Evolutionary conservation across 2,113 vertebrate genomes (phyloP).

Genomic region (Phrynosoma blainvillii): DNA sequence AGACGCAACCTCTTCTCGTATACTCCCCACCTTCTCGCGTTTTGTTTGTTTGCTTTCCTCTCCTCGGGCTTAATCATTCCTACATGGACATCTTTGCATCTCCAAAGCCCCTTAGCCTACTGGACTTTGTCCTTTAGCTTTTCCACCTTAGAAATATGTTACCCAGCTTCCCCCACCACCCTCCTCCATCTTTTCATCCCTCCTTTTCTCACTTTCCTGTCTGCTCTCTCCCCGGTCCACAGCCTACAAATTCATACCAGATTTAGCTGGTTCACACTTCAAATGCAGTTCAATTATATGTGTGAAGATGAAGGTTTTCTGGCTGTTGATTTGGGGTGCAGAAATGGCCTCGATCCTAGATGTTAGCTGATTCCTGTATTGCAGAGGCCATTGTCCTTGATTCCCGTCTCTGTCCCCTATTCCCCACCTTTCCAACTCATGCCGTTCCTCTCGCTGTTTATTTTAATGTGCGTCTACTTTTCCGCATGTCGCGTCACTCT

Average conservation of each 20-base stretch:
- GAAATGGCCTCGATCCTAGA: background rate
- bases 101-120: background rate
- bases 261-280: too few relatives aligned
- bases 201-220: too few relatives aligned
- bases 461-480: conserved; percentile 7
- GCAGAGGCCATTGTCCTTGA: background rate
- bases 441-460: background rate
- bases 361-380: background rate
- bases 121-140: background rate
- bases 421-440: too few relatives aligned
- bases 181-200: background rate
- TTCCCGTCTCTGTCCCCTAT: background rate
- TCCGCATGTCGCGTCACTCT: background rate
- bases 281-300: too few relatives aligned
- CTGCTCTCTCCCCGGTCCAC: background rate
- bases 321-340: background rate
- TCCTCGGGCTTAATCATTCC: conserved; percentile 2
- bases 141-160: background rate
- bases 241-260: too few relatives aligned
- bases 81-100: background rate
- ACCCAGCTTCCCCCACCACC: background rate
- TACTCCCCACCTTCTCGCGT: background rate
- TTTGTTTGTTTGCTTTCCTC: background rate
- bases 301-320: too few relatives aligned
- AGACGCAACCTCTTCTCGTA: background rate